Evolutionary conservation across 2,797 vertebrate genomes (phyloP).

Genomic region (Pitangus sulphuratus): DNA sequence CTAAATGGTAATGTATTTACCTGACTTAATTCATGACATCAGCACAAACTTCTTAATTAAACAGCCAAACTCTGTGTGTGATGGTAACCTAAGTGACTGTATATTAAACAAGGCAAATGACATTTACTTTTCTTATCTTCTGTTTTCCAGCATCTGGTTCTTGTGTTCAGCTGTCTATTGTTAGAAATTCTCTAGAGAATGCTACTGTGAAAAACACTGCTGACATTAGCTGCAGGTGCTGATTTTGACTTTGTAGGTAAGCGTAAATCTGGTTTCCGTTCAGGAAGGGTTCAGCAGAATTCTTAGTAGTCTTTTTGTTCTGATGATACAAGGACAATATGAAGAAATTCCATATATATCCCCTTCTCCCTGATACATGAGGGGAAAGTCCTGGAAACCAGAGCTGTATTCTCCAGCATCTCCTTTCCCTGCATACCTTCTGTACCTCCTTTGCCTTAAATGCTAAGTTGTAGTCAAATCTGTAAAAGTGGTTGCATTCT

Average conservation of each 20-base stretch:
- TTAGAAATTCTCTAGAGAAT: constrained; percentile 39
- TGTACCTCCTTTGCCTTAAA: background rate
- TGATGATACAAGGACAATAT: background rate
- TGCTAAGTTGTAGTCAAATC: background rate
- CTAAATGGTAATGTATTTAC: constrained; percentile 23
- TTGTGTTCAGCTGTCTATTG: constrained; percentile 34
- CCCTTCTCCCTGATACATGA: fast-evolving
- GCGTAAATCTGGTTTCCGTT: background rate
- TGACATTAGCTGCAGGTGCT: constrained; percentile 26
- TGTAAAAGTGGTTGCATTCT: background rate
- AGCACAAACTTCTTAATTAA: constrained; percentile 64
- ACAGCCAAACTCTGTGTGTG: background rate
- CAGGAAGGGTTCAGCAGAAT: background rate
- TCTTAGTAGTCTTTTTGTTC: background rate
- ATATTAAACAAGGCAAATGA: constrained; percentile 52
- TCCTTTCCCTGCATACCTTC: background rate
- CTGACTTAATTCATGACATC: constrained; percentile 44
- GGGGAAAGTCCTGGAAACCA: background rate
- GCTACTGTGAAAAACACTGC: constrained; percentile 1
- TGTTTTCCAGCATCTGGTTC: constrained; percentile 47
- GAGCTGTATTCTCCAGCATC: background rate
- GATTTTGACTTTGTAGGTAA: background rate
- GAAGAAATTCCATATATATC: background rate
- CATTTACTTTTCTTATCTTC: constrained; percentile 66
- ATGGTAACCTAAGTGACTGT: constrained; percentile 53